Evolutionary conservation across 64 coral and sea anemone genomes (phyloP).

Genomic region (Porites australiensis): DNA sequence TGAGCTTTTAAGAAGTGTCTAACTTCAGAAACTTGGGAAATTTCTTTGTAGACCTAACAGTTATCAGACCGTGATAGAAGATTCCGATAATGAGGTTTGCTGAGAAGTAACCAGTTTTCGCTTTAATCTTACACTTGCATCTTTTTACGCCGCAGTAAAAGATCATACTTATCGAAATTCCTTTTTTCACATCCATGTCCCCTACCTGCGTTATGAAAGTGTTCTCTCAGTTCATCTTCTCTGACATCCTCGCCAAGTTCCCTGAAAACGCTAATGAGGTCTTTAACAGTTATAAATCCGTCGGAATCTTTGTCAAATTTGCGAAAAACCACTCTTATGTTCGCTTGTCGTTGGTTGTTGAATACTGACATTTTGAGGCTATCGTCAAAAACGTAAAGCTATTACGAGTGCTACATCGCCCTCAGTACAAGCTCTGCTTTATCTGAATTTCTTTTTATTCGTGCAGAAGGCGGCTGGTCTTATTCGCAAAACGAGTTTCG

Average conservation of each 20-base stretch:
- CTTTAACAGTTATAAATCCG: conserved; percentile 71
- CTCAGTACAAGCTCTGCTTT: neutral
- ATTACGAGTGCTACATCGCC: neutral
- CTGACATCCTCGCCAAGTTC: conserved; percentile 69
- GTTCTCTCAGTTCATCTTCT: conserved; percentile 70
- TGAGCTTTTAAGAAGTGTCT: too few species aligned
- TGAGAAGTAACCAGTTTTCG: too few species aligned
- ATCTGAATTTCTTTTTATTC: neutral
- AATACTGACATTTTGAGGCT: neutral
- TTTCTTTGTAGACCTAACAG: too few species aligned
- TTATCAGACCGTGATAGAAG: too few species aligned
- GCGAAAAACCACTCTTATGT: conserved; percentile 44
- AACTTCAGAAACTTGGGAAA: too few species aligned
- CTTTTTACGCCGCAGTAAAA: too few species aligned
- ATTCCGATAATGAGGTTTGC: too few species aligned
- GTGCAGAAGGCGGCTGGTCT: neutral
- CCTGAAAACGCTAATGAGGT: conserved; percentile 58
- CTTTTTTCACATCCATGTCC: too few species aligned
- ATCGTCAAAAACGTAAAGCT: neutral
- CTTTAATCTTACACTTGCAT: too few species aligned
- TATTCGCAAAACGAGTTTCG: neutral
- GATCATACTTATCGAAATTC: too few species aligned
- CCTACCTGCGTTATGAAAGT: conserved; percentile 32
- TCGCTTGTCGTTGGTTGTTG: conserved; percentile 11
- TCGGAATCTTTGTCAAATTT: conserved; percentile 69